Evolutionary conservation across 2,113 vertebrate genomes (phyloP).

Genomic region (Boleophthalmus pectinirostris): DNA sequence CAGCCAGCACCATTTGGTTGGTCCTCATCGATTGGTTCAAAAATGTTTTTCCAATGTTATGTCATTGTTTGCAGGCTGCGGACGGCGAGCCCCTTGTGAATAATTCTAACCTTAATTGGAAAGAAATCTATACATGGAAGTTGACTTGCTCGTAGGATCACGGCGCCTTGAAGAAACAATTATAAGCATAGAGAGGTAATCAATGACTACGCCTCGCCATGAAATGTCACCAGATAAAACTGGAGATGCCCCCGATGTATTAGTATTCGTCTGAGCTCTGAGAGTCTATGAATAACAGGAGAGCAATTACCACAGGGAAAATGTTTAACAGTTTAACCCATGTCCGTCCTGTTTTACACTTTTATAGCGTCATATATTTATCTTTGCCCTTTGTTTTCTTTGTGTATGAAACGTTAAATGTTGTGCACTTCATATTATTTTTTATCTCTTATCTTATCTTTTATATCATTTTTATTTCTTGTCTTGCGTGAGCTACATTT

Average conservation of each 20-base stretch:
- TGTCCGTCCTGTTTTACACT: too few relatives aligned
- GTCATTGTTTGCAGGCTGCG: slow-evolving; percentile 75
- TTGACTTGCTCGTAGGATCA: slow-evolving; percentile 56
- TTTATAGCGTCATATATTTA: too few relatives aligned
- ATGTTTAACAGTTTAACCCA: background rate
- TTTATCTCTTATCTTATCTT: too few relatives aligned
- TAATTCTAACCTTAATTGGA: slow-evolving; percentile 74
- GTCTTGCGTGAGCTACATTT: too few relatives aligned
- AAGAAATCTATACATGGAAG: slow-evolving; percentile 73
- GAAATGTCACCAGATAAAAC: slow-evolving; percentile 70
- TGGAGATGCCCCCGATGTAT: slow-evolving; percentile 45
- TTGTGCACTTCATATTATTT: too few relatives aligned
- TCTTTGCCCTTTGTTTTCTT: too few relatives aligned
- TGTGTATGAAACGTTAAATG: too few relatives aligned
- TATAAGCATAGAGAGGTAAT: slow-evolving; percentile 70
- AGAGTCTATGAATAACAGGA: slow-evolving; percentile 37
- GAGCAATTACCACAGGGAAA: slow-evolving; percentile 16
- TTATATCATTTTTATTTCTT: too few relatives aligned
- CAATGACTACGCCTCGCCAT: slow-evolving; percentile 54
- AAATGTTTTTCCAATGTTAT: slow-evolving; percentile 78
- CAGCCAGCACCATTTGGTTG: slow-evolving; percentile 68
- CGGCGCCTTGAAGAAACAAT: slow-evolving; percentile 74
- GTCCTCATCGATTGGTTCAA: slow-evolving; percentile 72
- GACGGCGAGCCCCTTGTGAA: slow-evolving; percentile 69
- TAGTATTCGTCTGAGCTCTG: slow-evolving; percentile 51